Evolutionary conservation across 2,888 invertebrate genomes (phyloP).

Genomic region (Hanleya hanleyi): DNA sequence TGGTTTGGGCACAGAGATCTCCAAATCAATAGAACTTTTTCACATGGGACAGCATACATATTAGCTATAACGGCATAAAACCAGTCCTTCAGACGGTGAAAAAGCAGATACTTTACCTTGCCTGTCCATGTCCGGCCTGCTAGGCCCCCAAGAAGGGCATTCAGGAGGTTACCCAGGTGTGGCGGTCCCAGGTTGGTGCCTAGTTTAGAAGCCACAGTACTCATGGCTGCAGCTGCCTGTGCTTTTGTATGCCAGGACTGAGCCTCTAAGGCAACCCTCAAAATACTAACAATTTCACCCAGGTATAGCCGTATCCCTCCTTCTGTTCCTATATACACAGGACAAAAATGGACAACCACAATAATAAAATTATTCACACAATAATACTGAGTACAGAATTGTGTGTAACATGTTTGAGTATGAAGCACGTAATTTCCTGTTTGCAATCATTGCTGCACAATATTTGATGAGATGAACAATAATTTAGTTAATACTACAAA

Average conservation of each 20-base stretch:
- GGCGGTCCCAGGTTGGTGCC: slow-evolving; percentile 80
- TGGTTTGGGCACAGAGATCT: too few species aligned
- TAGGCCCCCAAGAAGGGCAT: slow-evolving; percentile 81
- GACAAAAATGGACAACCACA: not conserved
- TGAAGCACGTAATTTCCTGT: too few species aligned
- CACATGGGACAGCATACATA: too few species aligned
- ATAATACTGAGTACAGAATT: too few species aligned
- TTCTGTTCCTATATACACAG: slow-evolving; percentile 79
- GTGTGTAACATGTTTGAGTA: too few species aligned
- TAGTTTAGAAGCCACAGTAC: slow-evolving; percentile 84
- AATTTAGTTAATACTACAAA: too few species aligned
- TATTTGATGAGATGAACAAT: too few species aligned
- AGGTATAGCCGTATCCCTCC: slow-evolving; percentile 86
- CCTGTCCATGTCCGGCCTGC: slow-evolving; percentile 92
- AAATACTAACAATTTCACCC: slow-evolving; percentile 81
- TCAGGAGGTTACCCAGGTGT: slow-evolving; percentile 77
- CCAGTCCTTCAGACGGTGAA: too few species aligned
- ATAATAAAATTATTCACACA: not conserved
- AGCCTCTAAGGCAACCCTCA: slow-evolving; percentile 84
- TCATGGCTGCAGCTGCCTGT: slow-evolving; percentile 88
- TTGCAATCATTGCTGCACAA: too few species aligned
- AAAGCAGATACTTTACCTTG: slow-evolving; percentile 72
- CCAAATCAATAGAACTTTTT: too few species aligned
- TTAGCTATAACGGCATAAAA: too few species aligned
- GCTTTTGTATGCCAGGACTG: slow-evolving; percentile 91